phyloP scores from a whole-genome alignment of 2,113 vertebrate genomes.

The Proterorhinus semilunaris region DNA sequence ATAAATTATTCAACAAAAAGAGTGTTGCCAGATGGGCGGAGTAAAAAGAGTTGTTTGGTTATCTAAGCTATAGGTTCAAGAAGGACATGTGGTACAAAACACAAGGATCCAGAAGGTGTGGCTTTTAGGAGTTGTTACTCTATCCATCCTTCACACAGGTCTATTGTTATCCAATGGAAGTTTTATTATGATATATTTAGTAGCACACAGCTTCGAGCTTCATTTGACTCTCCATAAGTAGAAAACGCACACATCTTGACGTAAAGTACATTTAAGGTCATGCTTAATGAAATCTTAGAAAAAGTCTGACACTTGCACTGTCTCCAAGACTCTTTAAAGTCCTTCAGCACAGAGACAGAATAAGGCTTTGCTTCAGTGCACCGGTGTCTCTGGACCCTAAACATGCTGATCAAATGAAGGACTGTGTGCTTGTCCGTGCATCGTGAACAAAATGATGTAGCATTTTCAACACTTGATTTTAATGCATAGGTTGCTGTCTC shows the following conservation, averaged over 20 bases:
- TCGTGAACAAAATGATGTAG: constrained; percentile 48
- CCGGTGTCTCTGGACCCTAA: constrained; percentile 64
- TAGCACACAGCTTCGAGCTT: constrained; percentile 14
- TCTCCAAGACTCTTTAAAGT: constrained; percentile 50
- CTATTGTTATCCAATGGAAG: constrained; percentile 40
- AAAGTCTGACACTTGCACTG: constrained; percentile 48
- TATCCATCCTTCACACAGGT: neutral
- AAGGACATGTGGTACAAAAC: neutral
- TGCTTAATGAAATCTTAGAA: constrained; percentile 22
- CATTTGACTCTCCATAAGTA: constrained; percentile 13
- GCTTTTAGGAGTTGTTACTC: neutral
- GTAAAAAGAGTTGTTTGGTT: neutral
- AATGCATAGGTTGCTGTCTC: constrained; percentile 39
- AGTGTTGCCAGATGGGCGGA: neutral
- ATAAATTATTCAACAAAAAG: no score
- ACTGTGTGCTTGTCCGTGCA: constrained; percentile 24
- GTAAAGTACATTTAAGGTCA: constrained; percentile 30
- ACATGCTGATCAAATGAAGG: constrained; percentile 38
- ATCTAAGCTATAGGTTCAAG: neutral
- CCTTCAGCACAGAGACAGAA: constrained; percentile 49
- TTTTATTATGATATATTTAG: constrained; percentile 37
- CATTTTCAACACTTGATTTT: constrained; percentile 61
- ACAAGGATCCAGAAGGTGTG: constrained; percentile 3
- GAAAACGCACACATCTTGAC: constrained; percentile 6
- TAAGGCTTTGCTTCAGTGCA: constrained; percentile 45